Evolutionary conservation across 2,797 vertebrate genomes (phyloP), one percentile per base, ranked within the genome.

Genomic region (Potorous gilbertii): DNA sequence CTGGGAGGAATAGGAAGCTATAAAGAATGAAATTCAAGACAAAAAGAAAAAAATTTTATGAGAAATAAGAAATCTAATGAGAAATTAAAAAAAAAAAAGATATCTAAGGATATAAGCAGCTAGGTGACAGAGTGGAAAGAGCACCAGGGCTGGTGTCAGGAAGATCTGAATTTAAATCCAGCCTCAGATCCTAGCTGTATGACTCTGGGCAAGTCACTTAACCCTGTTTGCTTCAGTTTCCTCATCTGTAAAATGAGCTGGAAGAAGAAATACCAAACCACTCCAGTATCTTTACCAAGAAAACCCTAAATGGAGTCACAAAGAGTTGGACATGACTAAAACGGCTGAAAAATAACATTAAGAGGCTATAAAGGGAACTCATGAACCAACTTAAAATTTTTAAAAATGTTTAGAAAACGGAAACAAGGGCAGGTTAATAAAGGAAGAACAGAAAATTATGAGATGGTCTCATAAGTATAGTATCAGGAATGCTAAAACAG

Each of bases 251-350:
- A 40, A 74, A 74, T 74, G 66, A 74, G 34, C 16, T n/a, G 5
- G 5, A 21, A 16, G 2, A 74, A 4, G 16, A 74, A 74, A 40
- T 21, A 16, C 0, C 16, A n/a, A 18, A 40, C 14, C 0, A 40
- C 5, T 40, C 16, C n/a, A 40, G 5, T 18, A 40, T 40, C n/a
- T 74, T 40, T 40, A 13, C 34, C 66, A 74, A 40, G 66, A 74
- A 40, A 74, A 40, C 34, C 62, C 16, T 16, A 18, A 40, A 74
- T 40, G 16, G 66, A 5, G 14, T 40, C 34, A 74, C n/a, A n/a
- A 66, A 74, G 66, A 74, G n/a, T 21, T 74, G 66, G 66, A 40
- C 16, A 21, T 18, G n/a, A 40, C 66, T n/a, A 18, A 40, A 40
- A 74, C 6, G 1, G 34, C 4, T 66, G 56, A 57, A 57, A 28